Base-by-base conservation (phyloP, 2,113 vertebrate genomes). In the Salvator merianae region DNA sequence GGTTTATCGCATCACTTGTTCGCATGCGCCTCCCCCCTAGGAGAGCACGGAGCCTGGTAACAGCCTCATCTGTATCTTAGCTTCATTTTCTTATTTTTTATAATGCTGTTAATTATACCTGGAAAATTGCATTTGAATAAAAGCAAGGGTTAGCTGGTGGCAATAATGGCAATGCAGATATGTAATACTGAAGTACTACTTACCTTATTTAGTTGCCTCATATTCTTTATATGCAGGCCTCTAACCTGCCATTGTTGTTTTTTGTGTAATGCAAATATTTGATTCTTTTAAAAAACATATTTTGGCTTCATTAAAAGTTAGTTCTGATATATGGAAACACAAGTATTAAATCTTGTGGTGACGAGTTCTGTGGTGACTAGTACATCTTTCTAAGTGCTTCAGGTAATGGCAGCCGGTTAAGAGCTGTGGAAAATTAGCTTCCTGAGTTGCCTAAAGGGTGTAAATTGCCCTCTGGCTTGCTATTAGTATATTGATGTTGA, bases 1-100 rank as follows among this genome's bases (percentile, higher is more conserved):
- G 96, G 93, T 94, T 93, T 94, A 87, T 92, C 77, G 34, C 81
- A 85, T 91, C 92, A 84, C 89, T 94, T 93, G 96, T 97, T 97
- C 96, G 96, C 94, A 91, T 97, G 96, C 95, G 84, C 79, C 95
- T 97, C 94, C 93, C 95, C 30, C 93, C 91, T 95, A 95, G 96
- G 95, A 97, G 92, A 96, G 94, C 87, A 94, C 97, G 95, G 95
- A 96, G 95, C 94, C 97, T 96, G 95, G 95, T 98, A 98, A 97
- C 96, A 96, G 96, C 96, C 96, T 97, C 85, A 90, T 95, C 95
- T 93, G 88, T 97, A 95, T 95, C 95, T 92, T 93, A 93, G 85
- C 90, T 94, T 93, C 77, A 88, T 55, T 93, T 94, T 90, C 80
- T 94, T 88, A 83, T 86, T 93, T 59, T 59, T 90, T 94, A 28